Percentiles rank a stretch among this genome's conserved stretches.
Conservation (phyloP, 2,888 invertebrate genomes). For the Sphecodes monilicornis region DNA sequence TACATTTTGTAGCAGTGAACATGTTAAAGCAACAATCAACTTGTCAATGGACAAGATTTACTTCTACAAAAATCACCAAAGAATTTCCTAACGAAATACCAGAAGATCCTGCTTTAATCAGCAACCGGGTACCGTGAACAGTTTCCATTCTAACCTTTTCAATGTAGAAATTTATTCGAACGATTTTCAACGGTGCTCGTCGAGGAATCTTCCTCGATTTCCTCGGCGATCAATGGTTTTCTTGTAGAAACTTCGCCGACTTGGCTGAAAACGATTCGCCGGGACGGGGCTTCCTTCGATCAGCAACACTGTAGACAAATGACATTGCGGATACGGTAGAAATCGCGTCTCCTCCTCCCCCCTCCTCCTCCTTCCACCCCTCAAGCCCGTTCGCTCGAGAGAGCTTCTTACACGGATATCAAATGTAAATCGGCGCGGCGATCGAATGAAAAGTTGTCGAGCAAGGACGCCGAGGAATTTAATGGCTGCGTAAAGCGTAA, state of each 20-base stretch:
- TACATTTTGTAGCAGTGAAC: too few species aligned
- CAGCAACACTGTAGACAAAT: constrained; percentile 7
- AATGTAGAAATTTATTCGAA: background rate
- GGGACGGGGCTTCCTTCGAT: background rate
- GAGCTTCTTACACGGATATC: constrained; percentile 3
- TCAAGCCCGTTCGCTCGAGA: background rate
- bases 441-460: constrained; percentile 69
- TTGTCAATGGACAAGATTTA: background rate
- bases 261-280: background rate
- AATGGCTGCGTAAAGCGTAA: constrained; percentile 25
- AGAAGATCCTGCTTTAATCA: background rate
- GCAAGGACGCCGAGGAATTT: constrained; percentile 39
- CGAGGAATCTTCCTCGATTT: background rate
- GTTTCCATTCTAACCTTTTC: background rate
- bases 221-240: background rate
- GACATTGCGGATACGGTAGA: background rate
- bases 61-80: background rate
- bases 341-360: background rate
- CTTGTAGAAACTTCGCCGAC: background rate
- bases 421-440: constrained; percentile 67
- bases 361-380: too few species aligned
- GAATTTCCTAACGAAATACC: background rate
- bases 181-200: constrained; percentile 1
- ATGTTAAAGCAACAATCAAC: background rate
- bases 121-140: background rate